Evolutionary conservation across 1,140 invertebrate species (phyloP).

Genomic region (Cherax destructor): DNA sequence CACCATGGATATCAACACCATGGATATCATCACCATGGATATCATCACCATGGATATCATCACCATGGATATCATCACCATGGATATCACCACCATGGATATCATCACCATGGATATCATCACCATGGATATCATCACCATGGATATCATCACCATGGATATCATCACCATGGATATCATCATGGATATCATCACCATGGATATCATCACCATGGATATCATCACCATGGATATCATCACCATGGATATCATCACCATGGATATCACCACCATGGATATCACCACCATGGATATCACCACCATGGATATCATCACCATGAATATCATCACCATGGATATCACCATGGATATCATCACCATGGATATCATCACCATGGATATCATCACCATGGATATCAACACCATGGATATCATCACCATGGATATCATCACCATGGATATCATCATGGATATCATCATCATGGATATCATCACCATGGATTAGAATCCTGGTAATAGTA

Average conservation of each 20-base stretch:
- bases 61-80: not conserved
- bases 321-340: not conserved
- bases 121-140: no score
- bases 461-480: not conserved
- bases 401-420: not conserved
- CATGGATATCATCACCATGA: not conserved
- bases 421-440: not conserved
- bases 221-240: not conserved
- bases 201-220: not conserved
- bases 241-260: not conserved
- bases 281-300: not conserved
- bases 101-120: no score
- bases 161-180: not conserved
- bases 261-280: not conserved
- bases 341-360: no score
- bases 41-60: not conserved
- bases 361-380: not conserved
- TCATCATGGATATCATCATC: no score
- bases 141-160: not conserved
- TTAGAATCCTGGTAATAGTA: no score
- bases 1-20: not conserved
- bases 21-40: not conserved
- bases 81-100: not conserved
- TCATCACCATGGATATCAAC: not conserved
- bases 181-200: no score